phyloP scores from a whole-genome alignment of 2,888 invertebrate species.

The Agrotis ipsilon region DNA sequence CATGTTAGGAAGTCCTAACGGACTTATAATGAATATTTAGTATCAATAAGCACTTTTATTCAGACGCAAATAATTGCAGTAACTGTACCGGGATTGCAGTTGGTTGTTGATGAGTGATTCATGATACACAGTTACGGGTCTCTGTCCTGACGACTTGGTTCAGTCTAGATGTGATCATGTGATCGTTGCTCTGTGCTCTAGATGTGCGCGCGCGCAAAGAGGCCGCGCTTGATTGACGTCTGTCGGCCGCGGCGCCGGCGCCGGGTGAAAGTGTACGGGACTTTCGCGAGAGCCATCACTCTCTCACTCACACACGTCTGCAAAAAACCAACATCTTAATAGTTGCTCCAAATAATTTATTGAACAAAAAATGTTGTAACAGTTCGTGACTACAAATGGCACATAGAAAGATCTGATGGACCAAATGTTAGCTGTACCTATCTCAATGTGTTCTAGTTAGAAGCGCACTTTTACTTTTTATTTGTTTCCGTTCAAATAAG shows the following conservation, averaged over 20 bases:
- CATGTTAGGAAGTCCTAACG: background rate
- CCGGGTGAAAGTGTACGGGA: conserved; percentile 78
- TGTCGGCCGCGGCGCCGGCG: conserved; percentile 43
- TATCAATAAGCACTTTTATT: conserved; percentile 4
- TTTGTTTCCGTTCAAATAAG: conserved; percentile 10
- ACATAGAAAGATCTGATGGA: conserved; percentile 31
- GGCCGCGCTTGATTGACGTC: conserved; percentile 66
- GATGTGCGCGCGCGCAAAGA: conserved; percentile 49
- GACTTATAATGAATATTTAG: background rate
- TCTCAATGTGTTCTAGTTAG: conserved; percentile 50
- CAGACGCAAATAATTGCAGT: conserved; percentile 33
- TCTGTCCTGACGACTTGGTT: conserved; percentile 5
- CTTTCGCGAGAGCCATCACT: conserved; percentile 65
- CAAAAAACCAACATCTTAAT: conserved; percentile 62
- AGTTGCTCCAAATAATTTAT: conserved; percentile 59
- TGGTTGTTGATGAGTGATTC: conserved; percentile 36
- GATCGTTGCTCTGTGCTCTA: conserved; percentile 34
- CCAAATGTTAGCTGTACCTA: conserved; percentile 33
- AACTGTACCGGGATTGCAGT: conserved; percentile 50
- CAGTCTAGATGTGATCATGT: conserved; percentile 46
- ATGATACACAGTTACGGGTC: conserved; percentile 54
- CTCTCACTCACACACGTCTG: conserved; percentile 53
- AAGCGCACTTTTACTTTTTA: conserved; percentile 58
- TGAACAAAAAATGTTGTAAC: conserved; percentile 62
- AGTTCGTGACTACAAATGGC: conserved; percentile 54